These are phyloP conservation scores for Xanthia togata DNA, from an alignment of 2,888 invertebrate genomes.

Conservation along the genomic window DNA sequence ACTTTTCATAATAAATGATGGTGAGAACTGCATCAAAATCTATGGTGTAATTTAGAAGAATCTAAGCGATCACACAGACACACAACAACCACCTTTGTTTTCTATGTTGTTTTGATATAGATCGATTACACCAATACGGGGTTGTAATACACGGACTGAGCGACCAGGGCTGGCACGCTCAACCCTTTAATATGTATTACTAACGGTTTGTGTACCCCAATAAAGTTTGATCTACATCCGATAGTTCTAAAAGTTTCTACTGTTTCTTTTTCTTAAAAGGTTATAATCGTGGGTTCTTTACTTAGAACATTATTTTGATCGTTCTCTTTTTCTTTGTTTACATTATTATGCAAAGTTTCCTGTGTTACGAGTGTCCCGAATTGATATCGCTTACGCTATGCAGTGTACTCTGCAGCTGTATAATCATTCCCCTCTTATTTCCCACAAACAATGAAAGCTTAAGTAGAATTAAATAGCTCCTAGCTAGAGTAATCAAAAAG, in stretches of 20 bases:
- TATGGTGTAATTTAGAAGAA: too few species aligned
- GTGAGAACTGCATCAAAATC: not conserved
- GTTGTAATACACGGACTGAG: too few species aligned
- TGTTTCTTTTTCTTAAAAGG: not conserved
- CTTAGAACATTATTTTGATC: not conserved
- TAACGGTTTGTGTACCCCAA: not conserved
- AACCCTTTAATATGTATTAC: not conserved
- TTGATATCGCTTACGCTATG: not conserved
- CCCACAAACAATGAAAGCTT: not conserved
- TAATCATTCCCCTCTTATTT: not conserved
- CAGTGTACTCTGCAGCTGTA: not conserved
- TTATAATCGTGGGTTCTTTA: not conserved
- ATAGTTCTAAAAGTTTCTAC: slow-evolving; percentile 10
- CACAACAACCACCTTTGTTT: not conserved
- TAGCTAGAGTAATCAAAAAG: not conserved
- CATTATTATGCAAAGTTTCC: not conserved
- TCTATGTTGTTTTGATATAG: not conserved
- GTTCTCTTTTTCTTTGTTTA: not conserved
- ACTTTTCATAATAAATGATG: too few species aligned
- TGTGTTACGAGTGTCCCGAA: not conserved
- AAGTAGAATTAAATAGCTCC: not conserved
- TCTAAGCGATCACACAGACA: too few species aligned
- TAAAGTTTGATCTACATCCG: slow-evolving; percentile 12
- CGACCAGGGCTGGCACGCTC: too few species aligned
- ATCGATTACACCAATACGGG: not conserved